Percentiles rank a stretch among this genome's conserved stretches.
Evolutionary conservation across 2,797 vertebrate species (phyloP).

Genomic region (Distichodus sexfasciatus): DNA sequence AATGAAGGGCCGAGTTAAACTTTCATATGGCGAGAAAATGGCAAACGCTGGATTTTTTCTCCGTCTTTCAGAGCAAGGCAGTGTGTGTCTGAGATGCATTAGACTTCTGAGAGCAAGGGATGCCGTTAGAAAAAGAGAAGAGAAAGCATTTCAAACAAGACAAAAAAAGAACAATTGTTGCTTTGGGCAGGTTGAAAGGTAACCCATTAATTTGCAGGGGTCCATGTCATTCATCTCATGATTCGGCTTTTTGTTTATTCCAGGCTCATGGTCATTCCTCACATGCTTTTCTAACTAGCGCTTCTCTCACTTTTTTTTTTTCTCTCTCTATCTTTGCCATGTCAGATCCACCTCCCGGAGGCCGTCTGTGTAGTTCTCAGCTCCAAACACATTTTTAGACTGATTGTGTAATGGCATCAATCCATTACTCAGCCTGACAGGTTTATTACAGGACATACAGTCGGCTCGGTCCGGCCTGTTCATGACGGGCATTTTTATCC

Average conservation of each 20-base stretch:
- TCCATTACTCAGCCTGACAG: conserved; percentile 39
- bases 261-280: conserved; percentile 24
- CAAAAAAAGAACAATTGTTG: conserved; percentile 1
- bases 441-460: conserved; percentile 33
- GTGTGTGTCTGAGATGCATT: conserved; percentile 31
- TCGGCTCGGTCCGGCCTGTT: neutral
- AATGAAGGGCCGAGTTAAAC: conserved; percentile 53
- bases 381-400: conserved; percentile 42
- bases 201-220: conserved; percentile 26
- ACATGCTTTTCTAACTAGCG: conserved; percentile 39
- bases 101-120: conserved; percentile 11
- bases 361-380: conserved; percentile 55
- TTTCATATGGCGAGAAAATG: conserved; percentile 48
- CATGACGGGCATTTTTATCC: neutral
- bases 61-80: neutral
- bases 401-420: conserved; percentile 43
- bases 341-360: conserved; percentile 30
- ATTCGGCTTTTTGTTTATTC: conserved; percentile 20
- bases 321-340: too few relatives aligned
- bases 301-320: too few relatives aligned
- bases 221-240: conserved; percentile 30
- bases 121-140: neutral
- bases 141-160: neutral
- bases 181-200: conserved; percentile 34
- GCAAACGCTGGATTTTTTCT: conserved; percentile 22